Conservation (phyloP, 2,113 vertebrate genomes). For the Orycteropus afer region DNA sequence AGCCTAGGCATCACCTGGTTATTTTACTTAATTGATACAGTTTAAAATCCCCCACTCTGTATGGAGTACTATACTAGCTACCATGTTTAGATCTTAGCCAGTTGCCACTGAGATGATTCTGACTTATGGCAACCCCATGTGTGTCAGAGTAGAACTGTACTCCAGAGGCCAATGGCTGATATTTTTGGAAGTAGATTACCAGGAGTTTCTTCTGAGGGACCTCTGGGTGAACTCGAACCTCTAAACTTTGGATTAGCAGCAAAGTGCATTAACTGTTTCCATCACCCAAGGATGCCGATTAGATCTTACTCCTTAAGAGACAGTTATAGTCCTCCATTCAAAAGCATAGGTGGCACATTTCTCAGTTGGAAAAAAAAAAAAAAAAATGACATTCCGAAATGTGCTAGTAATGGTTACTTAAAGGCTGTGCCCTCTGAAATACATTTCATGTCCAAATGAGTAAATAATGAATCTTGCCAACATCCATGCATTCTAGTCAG, state of each 20-base stretch:
- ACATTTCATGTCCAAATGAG: neutral
- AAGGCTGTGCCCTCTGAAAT: constrained; percentile 40
- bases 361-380: neutral
- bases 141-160: neutral
- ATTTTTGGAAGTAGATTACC: neutral
- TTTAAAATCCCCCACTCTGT: neutral
- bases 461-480: constrained; percentile 44
- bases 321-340: neutral
- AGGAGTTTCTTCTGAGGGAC: neutral
- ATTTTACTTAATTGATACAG: neutral
- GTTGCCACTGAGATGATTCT: neutral
- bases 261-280: neutral
- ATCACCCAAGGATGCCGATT: neutral
- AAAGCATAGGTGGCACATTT: neutral
- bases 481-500: constrained; percentile 11
- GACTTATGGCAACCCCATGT: neutral
- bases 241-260: neutral
- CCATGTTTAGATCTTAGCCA: neutral
- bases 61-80: neutral
- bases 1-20: neutral
- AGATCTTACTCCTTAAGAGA: neutral
- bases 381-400: neutral
- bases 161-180: neutral
- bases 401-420: constrained; percentile 32
- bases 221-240: neutral